Conservation (phyloP, 35 echinoderm and acorn worm genomes). For the Patiria miniata region DNA sequence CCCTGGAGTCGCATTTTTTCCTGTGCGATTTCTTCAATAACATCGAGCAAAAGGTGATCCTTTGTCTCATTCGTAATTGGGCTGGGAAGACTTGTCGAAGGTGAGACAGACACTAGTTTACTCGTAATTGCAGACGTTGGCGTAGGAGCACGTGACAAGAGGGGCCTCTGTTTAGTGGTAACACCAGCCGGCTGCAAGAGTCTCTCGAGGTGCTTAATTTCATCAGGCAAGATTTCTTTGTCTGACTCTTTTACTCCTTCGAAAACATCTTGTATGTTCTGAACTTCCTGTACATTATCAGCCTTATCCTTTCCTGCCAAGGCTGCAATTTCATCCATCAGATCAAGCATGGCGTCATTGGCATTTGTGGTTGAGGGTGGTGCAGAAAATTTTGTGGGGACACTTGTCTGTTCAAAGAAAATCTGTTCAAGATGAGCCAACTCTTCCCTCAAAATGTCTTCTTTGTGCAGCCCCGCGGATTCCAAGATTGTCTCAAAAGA, state of each 20-base stretch:
- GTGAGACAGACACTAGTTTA: not conserved
- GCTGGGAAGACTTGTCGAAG: not conserved
- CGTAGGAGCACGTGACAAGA: not conserved
- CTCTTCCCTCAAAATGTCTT: no score
- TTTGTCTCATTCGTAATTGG: no score
- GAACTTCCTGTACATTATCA: not conserved
- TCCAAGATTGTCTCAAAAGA: no score
- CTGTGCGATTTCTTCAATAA: no score
- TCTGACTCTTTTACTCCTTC: not conserved
- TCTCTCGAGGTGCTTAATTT: not conserved
- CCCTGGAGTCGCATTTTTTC: no score
- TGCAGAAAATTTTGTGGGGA: not conserved
- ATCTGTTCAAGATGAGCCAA: no score
- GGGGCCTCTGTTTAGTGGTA: not conserved
- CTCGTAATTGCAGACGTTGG: not conserved
- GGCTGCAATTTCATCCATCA: not conserved
- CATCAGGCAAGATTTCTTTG: not conserved
- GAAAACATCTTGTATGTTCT: not conserved
- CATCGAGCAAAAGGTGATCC: no score
- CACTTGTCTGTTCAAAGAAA: no score
- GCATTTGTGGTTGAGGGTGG: not conserved
- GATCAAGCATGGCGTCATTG: not conserved
- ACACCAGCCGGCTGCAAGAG: not conserved
- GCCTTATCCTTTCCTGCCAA: no score
- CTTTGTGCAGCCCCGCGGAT: no score